Conservation (phyloP, 2,113 vertebrate genomes). For the Gambusia affinis region DNA sequence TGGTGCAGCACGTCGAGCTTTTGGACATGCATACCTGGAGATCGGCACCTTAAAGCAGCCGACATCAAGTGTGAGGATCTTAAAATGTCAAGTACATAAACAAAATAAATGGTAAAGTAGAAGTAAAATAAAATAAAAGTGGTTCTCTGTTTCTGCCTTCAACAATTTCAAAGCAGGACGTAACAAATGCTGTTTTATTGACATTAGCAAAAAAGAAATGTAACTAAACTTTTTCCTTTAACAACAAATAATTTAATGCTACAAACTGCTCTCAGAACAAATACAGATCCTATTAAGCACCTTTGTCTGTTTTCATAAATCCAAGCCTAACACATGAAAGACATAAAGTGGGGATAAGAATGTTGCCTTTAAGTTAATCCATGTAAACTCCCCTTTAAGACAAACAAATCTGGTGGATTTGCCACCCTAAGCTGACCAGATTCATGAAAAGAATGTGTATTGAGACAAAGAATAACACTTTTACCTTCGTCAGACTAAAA, state of each 20-base stretch:
- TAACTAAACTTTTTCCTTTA: not conserved
- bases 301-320: not conserved
- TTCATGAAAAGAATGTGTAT: not conserved
- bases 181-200: not conserved
- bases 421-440: not conserved
- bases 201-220: not conserved
- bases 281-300: not conserved
- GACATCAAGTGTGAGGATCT: not conserved
- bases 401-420: not conserved
- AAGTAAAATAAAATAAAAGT: too few species aligned
- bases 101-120: too few species aligned
- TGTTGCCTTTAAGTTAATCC: not conserved
- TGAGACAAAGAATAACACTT: not conserved
- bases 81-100: not conserved
- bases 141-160: not conserved
- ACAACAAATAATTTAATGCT: not conserved
- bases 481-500: not conserved
- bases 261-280: not conserved
- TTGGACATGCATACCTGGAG: constrained; percentile 86
- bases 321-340: not conserved
- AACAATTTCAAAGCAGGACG: not conserved
- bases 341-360: not conserved
- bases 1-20: constrained; percentile 88
- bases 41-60: constrained; percentile 78
- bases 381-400: not conserved